Conservation (phyloP, 2,113 vertebrate genomes). For the Aptenodytes forsteri region DNA sequence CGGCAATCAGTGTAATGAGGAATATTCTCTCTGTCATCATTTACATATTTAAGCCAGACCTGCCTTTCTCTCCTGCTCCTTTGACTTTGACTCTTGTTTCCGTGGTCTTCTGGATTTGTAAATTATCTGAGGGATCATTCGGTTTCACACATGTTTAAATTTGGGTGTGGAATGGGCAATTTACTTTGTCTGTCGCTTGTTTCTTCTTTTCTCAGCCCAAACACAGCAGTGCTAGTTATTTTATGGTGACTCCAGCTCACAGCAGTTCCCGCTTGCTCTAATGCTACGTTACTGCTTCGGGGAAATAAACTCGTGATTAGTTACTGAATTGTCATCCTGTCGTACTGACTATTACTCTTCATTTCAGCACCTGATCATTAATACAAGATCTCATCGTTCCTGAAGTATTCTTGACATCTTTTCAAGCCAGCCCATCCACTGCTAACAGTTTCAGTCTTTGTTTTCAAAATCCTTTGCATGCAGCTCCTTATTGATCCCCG, state of each 20-base stretch:
- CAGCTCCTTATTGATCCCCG: neutral
- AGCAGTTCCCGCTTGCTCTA: neutral
- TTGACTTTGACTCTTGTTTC: neutral
- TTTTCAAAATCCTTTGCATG: neutral
- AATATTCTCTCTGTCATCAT: neutral
- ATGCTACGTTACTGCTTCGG: accelerated
- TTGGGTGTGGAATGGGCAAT: neutral
- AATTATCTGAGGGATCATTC: neutral
- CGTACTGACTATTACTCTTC: neutral
- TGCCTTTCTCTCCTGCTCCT: neutral
- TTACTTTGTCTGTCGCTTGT: neutral
- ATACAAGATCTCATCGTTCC: neutral
- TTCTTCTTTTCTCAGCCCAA: neutral
- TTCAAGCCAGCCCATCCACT: neutral
- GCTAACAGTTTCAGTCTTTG: neutral
- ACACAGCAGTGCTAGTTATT: neutral
- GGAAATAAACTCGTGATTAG: neutral
- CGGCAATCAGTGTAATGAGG: neutral
- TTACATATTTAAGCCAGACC: neutral
- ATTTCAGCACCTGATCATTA: neutral
- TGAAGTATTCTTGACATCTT: neutral
- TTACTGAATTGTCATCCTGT: neutral
- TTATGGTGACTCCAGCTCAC: neutral
- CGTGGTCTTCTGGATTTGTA: neutral
- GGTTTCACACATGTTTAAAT: accelerated